These are phyloP conservation scores for Sebastes cheni DNA, from an alignment of 2,797 vertebrate species.

Conservation along the genomic window DNA sequence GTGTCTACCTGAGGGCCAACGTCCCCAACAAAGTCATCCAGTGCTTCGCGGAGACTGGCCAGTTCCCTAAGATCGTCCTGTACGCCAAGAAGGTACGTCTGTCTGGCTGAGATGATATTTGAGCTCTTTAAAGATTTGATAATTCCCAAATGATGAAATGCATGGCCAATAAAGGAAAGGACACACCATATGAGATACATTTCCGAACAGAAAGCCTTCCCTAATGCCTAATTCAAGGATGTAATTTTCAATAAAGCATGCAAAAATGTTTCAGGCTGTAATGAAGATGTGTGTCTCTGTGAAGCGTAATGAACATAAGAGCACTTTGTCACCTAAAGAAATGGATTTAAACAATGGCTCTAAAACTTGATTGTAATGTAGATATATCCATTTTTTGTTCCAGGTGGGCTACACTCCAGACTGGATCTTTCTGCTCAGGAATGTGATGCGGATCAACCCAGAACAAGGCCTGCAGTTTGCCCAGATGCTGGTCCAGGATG, in stretches of 20 bases:
- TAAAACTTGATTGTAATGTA: background rate
- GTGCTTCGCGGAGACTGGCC: slow-evolving; percentile 98
- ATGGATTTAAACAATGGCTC: background rate
- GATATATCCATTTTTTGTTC: background rate
- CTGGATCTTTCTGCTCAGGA: slow-evolving; percentile 98
- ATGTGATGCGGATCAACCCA: slow-evolving; percentile 98
- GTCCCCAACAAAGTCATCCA: slow-evolving; percentile 99
- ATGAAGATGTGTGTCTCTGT: background rate
- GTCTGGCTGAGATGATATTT: background rate
- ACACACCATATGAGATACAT: background rate
- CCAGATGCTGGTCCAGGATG: slow-evolving; percentile 99
- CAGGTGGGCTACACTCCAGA: slow-evolving; percentile 99
- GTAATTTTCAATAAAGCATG: background rate
- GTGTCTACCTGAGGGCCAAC: slow-evolving; percentile 96
- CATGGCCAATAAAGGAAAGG: background rate
- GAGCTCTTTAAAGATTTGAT: background rate
- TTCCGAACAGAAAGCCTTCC: background rate
- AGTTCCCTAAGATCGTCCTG: slow-evolving; percentile 98
- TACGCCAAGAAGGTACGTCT: slow-evolving; percentile 95
- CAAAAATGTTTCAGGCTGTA: background rate
- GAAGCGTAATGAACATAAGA: background rate
- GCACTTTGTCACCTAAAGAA: background rate
- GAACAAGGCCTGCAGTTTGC: slow-evolving; percentile 98
- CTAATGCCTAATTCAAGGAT: background rate
- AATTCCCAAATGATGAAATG: background rate